phyloP scores from a whole-genome alignment of 2,888 invertebrate species.

The Adineta ricciae region DNA sequence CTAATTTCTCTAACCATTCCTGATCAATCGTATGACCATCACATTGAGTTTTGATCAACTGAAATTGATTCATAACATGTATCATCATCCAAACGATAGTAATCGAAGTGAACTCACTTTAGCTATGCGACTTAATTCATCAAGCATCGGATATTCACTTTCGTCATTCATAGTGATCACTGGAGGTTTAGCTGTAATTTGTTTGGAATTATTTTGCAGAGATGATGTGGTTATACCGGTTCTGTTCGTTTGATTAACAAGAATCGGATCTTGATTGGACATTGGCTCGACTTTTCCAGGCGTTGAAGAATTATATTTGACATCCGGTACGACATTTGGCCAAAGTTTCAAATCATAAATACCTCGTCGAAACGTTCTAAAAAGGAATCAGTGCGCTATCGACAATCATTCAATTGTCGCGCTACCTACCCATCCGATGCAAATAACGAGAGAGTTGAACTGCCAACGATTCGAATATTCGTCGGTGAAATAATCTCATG shows the following conservation, averaged over 20 bases:
- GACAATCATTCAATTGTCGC: background rate
- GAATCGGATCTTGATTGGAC: background rate
- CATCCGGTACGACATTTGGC: slow-evolving; percentile 72
- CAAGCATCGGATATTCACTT: slow-evolving; percentile 31
- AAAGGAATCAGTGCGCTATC: slow-evolving; percentile 27
- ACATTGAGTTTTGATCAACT: slow-evolving; percentile 77
- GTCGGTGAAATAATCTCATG: slow-evolving; percentile 61
- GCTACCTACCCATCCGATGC: slow-evolving; percentile 70
- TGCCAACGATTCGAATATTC: slow-evolving; percentile 60
- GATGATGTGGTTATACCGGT: background rate
- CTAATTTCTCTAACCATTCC: slow-evolving; percentile 88
- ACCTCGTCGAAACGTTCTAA: slow-evolving; percentile 51
- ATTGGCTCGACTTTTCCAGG: slow-evolving; percentile 56
- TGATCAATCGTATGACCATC: slow-evolving; percentile 87
- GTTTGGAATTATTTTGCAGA: background rate
- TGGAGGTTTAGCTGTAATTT: background rate
- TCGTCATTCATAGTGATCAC: background rate
- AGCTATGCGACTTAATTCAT: slow-evolving; percentile 71
- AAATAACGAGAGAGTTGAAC: slow-evolving; percentile 81
- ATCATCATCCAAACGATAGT: no score
- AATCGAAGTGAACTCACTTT: slow-evolving; percentile 53
- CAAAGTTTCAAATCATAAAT: slow-evolving; percentile 82
- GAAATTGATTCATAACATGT: slow-evolving; percentile 27
- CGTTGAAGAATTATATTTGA: slow-evolving; percentile 62
- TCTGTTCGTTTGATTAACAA: background rate